Evolutionary conservation across 1,140 invertebrate species (phyloP).

Genomic region (Halotydeus destructor): DNA sequence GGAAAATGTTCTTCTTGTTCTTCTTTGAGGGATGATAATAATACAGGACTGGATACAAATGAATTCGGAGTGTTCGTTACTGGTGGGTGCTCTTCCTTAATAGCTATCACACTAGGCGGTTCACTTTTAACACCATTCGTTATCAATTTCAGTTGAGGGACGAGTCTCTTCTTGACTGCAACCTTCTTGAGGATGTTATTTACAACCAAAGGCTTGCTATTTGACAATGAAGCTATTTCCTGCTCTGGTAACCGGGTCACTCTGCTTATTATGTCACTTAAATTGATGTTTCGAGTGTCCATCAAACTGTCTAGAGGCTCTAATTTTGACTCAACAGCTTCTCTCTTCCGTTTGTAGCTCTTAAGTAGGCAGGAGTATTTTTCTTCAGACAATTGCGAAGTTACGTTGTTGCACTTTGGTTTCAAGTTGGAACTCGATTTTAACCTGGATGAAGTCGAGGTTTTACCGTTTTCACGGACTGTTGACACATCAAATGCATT

Average conservation of each 20-base stretch:
- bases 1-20: neutral
- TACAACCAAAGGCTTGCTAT: neutral
- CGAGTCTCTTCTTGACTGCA: neutral
- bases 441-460: neutral
- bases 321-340: neutral
- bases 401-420: neutral
- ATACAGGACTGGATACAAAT: neutral
- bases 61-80: neutral
- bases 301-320: neutral
- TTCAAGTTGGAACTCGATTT: neutral
- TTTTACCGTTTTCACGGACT: neutral
- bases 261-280: slow-evolving; percentile 7
- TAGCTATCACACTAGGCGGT: neutral
- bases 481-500: neutral
- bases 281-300: slow-evolving; percentile 2
- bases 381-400: neutral
- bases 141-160: neutral
- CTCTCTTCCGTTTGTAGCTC: slow-evolving; percentile 2
- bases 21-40: neutral
- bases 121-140: neutral
- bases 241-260: neutral
- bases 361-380: slow-evolving; percentile 1
- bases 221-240: neutral
- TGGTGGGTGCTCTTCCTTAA: neutral
- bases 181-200: neutral